phyloP scores from a whole-genome alignment of 2,797 vertebrate species.

The Eospalax fontanierii region DNA sequence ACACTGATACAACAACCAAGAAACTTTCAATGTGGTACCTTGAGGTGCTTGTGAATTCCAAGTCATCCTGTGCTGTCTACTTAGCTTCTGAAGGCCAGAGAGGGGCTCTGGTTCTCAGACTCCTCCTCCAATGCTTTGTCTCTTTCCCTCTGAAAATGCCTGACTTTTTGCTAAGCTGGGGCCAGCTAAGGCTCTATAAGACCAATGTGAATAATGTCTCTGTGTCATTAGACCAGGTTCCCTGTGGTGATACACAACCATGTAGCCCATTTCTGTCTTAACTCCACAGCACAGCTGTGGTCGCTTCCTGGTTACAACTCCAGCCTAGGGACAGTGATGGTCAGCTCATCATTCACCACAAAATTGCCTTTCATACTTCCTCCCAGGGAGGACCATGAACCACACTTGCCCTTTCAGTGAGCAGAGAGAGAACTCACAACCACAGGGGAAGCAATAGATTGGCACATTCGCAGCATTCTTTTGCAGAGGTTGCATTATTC shows the following conservation, averaged over 20 bases:
- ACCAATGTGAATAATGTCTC: background rate
- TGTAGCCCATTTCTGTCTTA: slow-evolving; percentile 41
- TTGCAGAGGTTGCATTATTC: background rate
- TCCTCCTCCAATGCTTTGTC: background rate
- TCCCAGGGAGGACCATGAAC: slow-evolving; percentile 15
- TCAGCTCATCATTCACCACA: slow-evolving; percentile 69
- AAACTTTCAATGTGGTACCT: background rate
- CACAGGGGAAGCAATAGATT: slow-evolving; percentile 77
- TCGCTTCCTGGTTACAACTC: slow-evolving; percentile 76
- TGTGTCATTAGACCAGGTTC: background rate
- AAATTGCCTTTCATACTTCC: slow-evolving; percentile 69
- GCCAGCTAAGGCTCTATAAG: background rate
- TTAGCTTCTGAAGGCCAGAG: background rate
- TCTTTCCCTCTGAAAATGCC: background rate
- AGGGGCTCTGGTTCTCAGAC: background rate
- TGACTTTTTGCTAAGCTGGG: background rate
- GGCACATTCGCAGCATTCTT: slow-evolving; percentile 1
- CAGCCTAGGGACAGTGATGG: slow-evolving; percentile 18
- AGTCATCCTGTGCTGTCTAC: background rate
- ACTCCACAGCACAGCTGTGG: slow-evolving; percentile 59
- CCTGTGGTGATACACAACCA: background rate
- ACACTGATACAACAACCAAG: background rate
- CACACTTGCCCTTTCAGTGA: slow-evolving; percentile 67
- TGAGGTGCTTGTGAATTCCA: background rate
- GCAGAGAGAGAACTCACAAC: slow-evolving; percentile 11